Percentiles rank a stretch among this genome's conserved stretches.
Evolutionary conservation across 2,113 vertebrate genomes (phyloP).

Genomic region (Ranitomeya imitator): DNA sequence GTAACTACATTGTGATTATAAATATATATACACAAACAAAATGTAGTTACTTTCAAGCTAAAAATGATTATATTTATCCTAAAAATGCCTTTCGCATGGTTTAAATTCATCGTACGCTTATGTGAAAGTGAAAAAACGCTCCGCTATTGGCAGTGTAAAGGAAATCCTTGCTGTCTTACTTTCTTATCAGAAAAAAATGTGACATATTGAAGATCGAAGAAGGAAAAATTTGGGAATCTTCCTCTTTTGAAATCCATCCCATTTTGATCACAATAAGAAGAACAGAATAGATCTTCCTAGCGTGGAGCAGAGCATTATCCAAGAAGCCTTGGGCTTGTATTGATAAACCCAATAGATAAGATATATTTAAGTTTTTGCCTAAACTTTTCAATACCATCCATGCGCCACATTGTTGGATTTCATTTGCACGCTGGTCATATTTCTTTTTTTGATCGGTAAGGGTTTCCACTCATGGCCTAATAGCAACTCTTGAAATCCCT

Average conservation of each 20-base stretch:
- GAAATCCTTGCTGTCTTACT: neutral
- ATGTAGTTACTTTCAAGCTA: too few species aligned
- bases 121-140: too few species aligned
- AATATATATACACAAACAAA: too few species aligned
- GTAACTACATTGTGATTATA: too few species aligned
- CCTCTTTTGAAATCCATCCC: neutral
- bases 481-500: conserved; percentile 47
- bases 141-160: neutral
- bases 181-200: neutral
- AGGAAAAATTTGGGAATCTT: neutral
- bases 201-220: neutral
- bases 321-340: neutral
- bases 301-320: neutral
- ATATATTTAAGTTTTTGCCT: neutral
- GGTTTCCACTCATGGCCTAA: conserved; percentile 8
- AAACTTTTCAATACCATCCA: neutral
- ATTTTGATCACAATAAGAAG: neutral
- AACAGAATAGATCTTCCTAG: neutral
- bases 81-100: too few species aligned
- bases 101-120: too few species aligned
- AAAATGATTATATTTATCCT: too few species aligned
- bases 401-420: neutral
- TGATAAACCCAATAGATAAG: neutral
- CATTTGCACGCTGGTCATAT: conserved; percentile 1
- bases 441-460: neutral